These are phyloP conservation scores for Euplagia quadripunctaria DNA, from an alignment of 2,888 invertebrate genomes.

Conservation along the genomic window DNA sequence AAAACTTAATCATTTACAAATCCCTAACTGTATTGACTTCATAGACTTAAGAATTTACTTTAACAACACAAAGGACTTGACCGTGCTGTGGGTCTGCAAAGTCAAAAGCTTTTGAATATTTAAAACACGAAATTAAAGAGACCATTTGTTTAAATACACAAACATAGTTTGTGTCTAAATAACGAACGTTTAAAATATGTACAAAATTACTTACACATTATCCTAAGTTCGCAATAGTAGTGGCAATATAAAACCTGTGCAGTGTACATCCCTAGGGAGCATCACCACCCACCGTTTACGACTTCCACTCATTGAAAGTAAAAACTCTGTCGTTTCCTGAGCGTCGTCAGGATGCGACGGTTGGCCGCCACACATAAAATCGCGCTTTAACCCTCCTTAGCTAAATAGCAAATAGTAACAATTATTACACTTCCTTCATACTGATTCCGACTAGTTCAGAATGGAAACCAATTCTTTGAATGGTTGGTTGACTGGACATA, in stretches of 20 bases:
- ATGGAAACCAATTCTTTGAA: not conserved
- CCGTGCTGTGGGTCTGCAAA: not conserved
- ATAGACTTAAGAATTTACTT: not conserved
- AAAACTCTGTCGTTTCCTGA: conserved; percentile 40
- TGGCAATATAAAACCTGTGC: conserved; percentile 1
- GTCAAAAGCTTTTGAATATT: not conserved
- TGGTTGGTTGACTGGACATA: not conserved
- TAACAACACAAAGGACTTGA: not conserved
- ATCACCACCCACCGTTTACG: conserved; percentile 45
- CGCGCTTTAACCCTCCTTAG: conserved; percentile 14
- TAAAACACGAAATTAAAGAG: not conserved
- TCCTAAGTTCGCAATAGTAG: not conserved
- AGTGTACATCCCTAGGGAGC: conserved; percentile 14
- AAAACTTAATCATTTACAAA: not conserved
- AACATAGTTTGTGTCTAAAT: not conserved
- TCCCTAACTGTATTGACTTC: too few species aligned
- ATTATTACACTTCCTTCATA: conserved; percentile 13
- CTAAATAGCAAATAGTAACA: conserved; percentile 15
- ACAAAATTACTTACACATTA: too few species aligned
- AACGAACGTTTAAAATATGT: not conserved
- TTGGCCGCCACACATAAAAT: conserved; percentile 14
- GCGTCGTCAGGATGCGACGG: conserved; percentile 20
- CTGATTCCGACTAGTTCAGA: not conserved
- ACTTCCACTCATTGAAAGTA: conserved; percentile 52
- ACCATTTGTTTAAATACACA: not conserved